Conservation (phyloP, 2,888 invertebrate genomes). For the Melieria crassipennis region DNA sequence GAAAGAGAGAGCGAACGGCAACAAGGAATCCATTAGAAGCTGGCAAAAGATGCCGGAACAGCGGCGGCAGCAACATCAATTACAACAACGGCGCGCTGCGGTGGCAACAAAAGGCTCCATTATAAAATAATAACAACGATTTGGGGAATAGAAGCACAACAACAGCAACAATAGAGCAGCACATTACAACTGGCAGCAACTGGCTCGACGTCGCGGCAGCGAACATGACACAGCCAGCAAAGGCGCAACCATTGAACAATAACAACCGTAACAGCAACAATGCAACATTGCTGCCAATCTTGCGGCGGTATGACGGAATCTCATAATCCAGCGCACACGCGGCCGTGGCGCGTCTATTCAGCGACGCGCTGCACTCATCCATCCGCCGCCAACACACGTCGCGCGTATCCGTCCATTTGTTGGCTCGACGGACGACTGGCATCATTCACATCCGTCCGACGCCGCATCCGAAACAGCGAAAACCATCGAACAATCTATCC, state of each 20-base stretch:
- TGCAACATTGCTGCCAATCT: background rate
- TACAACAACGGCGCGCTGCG: too few relatives aligned
- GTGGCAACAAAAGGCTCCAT: too few relatives aligned
- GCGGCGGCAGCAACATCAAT: too few relatives aligned
- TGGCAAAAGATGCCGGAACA: background rate
- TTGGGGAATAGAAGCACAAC: too few relatives aligned
- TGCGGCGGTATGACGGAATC: slow-evolving; percentile 7
- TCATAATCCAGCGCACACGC: slow-evolving; percentile 20
- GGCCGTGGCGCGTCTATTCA: background rate
- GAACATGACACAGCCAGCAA: slow-evolving; percentile 11
- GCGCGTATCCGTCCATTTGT: background rate
- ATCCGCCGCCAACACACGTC: background rate
- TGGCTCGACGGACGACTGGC: background rate
- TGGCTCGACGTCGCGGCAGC: background rate
- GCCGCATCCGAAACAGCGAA: background rate
- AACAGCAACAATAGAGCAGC: background rate
- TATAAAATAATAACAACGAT: too few relatives aligned
- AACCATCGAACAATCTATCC: slow-evolving; percentile 13
- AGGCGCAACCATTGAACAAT: slow-evolving; percentile 37
- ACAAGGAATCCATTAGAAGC: slow-evolving; percentile 3
- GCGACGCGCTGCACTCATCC: background rate
- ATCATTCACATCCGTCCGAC: too few relatives aligned
- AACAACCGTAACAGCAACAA: background rate
- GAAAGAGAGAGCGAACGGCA: too few relatives aligned
- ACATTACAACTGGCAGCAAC: background rate